Evolutionary conservation across 2,888 invertebrate genomes (phyloP).

Genomic region (Agonopterix alstromeriana): DNA sequence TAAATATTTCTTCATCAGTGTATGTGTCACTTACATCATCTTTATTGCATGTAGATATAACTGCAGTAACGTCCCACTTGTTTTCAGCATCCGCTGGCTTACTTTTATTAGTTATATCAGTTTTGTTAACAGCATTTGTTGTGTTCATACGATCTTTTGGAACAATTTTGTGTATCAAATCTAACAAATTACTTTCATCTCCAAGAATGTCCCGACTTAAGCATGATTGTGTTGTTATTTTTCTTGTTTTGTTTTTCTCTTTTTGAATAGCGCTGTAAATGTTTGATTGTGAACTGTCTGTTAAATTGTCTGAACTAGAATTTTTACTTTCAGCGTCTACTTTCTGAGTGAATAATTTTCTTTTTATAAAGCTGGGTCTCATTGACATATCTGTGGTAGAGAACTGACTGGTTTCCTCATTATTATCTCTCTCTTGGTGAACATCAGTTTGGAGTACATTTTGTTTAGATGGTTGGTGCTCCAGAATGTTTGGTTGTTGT

Average conservation of each 20-base stretch:
- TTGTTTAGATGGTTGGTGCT: neutral
- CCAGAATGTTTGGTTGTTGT: neutral
- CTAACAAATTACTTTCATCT: conserved; percentile 47
- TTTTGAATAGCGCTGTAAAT: conserved; percentile 33
- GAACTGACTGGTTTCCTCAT: conserved; percentile 6
- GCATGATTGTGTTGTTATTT: conserved; percentile 50
- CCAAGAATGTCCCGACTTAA: conserved; percentile 43
- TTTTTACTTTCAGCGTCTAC: conserved; percentile 49
- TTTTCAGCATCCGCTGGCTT: conserved; percentile 22
- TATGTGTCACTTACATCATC: conserved; percentile 53
- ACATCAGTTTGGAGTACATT: neutral
- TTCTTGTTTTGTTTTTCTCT: conserved; percentile 55
- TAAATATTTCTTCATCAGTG: conserved; percentile 62
- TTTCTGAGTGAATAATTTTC: conserved; percentile 61
- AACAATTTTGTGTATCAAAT: conserved; percentile 63
- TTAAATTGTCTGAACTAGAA: conserved; percentile 28
- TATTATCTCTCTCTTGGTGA: neutral
- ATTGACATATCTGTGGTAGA: conserved; percentile 39
- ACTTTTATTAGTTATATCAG: conserved; percentile 21
- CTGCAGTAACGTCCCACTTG: conserved; percentile 50
- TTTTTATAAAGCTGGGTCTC: conserved; percentile 62
- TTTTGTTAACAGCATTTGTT: conserved; percentile 37
- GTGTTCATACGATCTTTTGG: conserved; percentile 47
- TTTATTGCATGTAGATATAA: conserved; percentile 39
- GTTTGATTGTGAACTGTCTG: conserved; percentile 43